Percentiles rank a stretch among this genome's conserved stretches.
phyloP scores from a whole-genome alignment of 2,113 vertebrate species.

The Patagioenas fasciata region DNA sequence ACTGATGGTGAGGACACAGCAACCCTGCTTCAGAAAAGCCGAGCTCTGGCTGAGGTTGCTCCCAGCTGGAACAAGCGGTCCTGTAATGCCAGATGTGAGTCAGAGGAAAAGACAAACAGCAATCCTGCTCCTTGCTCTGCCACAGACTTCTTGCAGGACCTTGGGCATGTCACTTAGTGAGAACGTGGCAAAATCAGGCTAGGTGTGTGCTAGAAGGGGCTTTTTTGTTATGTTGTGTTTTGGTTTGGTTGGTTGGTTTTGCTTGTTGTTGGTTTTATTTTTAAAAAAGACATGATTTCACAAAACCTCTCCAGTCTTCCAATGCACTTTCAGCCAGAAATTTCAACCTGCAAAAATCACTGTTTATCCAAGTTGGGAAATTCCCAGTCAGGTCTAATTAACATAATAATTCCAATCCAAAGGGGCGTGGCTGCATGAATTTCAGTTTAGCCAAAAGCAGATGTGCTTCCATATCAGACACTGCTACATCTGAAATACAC shows the following conservation, averaged over 20 bases:
- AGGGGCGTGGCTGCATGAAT: not conserved
- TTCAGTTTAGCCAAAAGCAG: not conserved
- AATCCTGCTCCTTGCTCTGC: not conserved
- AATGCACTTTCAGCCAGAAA: not conserved
- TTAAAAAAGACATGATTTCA: not conserved
- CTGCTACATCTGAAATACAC: not conserved
- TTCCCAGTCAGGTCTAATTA: not conserved
- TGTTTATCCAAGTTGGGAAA: not conserved
- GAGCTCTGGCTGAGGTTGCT: not conserved
- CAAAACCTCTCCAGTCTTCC: not conserved
- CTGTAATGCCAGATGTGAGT: rapidly evolving
- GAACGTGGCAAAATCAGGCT: not conserved
- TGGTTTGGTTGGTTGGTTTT: not conserved
- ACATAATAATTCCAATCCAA: not conserved
- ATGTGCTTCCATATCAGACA: not conserved
- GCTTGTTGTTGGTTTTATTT: not conserved
- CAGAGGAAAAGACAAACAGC: not conserved
- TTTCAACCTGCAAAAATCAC: not conserved
- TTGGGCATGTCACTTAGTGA: not conserved
- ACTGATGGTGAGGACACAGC: not conserved
- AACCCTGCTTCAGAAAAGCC: not conserved
- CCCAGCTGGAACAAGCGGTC: not conserved
- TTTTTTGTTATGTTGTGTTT: not conserved
- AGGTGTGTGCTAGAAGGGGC: not conserved
- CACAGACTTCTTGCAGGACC: not conserved